A percentile compares a stretch with the other conserved stretches of the same genome.
Conservation (phyloP, 2,113 vertebrate species). For the Psittacara wagleri region DNA sequence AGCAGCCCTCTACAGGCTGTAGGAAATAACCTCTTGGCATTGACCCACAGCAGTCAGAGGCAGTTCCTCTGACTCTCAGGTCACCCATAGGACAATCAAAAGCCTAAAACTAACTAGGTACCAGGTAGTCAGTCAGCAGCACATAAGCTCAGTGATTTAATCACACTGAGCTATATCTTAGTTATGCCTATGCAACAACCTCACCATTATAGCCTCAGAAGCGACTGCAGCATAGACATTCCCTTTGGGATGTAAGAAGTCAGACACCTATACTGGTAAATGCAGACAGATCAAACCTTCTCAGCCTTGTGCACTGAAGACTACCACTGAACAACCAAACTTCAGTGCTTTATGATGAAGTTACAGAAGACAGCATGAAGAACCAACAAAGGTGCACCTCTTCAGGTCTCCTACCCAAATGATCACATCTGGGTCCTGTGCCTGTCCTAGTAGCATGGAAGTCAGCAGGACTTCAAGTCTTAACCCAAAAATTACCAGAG, state of each 20-base stretch:
- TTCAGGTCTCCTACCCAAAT: neutral
- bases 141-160: neutral
- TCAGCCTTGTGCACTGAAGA: neutral
- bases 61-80: neutral
- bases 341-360: neutral
- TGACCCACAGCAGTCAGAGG: neutral
- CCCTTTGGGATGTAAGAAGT: neutral
- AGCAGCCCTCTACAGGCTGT: neutral
- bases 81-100: neutral
- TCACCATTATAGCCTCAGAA: fast-evolving
- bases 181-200: neutral
- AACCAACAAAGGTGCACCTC: neutral
- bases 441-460: neutral
- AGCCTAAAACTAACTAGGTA: neutral
- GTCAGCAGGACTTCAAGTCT: neutral
- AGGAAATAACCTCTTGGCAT: neutral
- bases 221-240: neutral
- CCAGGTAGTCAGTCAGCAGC: neutral
- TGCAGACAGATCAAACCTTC: neutral
- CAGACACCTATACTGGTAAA: fast-evolving
- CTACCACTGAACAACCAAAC: neutral
- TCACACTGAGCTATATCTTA: neutral
- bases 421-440: neutral
- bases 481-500: neutral
- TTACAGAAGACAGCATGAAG: neutral